Conservation (phyloP, 2,797 vertebrate genomes). For the Nyctalus aviator region DNA sequence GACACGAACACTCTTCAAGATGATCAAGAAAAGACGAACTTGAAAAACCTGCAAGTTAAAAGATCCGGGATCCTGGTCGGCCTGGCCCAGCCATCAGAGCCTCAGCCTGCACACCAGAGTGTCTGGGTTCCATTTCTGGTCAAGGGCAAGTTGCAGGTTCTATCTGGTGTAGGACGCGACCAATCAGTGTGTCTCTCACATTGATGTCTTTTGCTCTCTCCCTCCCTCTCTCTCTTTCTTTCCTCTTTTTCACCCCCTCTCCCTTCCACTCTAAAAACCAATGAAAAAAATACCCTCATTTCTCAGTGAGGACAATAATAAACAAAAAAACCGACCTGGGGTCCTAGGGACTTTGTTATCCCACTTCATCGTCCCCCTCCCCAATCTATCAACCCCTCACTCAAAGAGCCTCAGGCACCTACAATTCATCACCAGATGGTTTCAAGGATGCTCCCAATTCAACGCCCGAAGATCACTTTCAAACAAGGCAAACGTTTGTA, state of each 20-base stretch:
- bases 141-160: too few relatives aligned
- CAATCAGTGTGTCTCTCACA: too few relatives aligned
- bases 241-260: too few relatives aligned
- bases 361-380: neutral
- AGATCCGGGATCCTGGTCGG: neutral
- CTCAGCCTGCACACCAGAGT: too few relatives aligned
- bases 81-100: too few relatives aligned
- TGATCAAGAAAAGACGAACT: neutral
- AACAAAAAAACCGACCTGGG: too few relatives aligned
- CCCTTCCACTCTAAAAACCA: too few relatives aligned
- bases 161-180: too few relatives aligned
- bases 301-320: too few relatives aligned
- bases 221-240: accelerated
- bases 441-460: neutral
- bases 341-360: neutral
- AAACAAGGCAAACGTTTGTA: neutral
- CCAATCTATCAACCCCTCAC: neutral
- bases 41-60: neutral
- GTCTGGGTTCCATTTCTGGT: too few relatives aligned
- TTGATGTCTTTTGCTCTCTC: too few relatives aligned
- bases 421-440: neutral
- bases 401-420: neutral
- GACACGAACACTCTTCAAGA: neutral
- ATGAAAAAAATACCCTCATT: too few relatives aligned
- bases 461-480: neutral